phyloP scores from a whole-genome alignment of 2,797 vertebrate genomes.

The Tokudaia muenninki region DNA sequence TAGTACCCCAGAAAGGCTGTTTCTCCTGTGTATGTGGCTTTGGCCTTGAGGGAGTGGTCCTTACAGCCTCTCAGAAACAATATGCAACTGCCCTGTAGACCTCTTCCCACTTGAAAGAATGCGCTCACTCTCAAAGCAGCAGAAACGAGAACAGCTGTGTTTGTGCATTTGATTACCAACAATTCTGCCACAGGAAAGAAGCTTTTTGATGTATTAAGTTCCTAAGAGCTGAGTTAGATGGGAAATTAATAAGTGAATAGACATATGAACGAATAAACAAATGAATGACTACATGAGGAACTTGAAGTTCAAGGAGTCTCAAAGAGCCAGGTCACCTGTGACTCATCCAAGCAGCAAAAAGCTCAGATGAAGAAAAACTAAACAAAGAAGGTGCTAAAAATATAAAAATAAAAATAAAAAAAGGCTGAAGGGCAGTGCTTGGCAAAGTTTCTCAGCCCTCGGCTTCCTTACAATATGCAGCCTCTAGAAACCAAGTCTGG shows the following conservation, averaged over 20 bases:
- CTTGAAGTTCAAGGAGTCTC: not conserved
- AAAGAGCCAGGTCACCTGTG: not conserved
- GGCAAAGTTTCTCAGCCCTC: not conserved
- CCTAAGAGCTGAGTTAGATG: not conserved
- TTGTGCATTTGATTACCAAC: constrained; percentile 24
- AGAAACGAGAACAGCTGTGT: constrained; percentile 3
- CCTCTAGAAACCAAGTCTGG: not conserved
- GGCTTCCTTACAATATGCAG: not conserved
- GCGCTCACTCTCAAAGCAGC: not conserved
- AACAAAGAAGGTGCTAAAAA: not conserved
- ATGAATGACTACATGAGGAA: not conserved
- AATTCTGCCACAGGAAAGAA: constrained; percentile 35
- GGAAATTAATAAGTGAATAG: not conserved
- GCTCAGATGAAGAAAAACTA: not conserved
- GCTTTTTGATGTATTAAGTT: constrained; percentile 33
- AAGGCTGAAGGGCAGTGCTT: not conserved
- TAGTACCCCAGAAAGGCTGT: not conserved
- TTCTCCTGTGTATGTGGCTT: not conserved
- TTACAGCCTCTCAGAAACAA: not conserved
- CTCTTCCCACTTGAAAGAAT: constrained; percentile 2
- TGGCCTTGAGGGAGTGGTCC: not conserved
- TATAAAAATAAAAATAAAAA: not conserved
- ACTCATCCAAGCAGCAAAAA: not conserved
- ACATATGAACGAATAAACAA: not conserved
- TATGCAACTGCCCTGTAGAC: not conserved